Evolutionary conservation across 2,113 vertebrate genomes (phyloP).

Genomic region (Neolamprologus cancellatus): DNA sequence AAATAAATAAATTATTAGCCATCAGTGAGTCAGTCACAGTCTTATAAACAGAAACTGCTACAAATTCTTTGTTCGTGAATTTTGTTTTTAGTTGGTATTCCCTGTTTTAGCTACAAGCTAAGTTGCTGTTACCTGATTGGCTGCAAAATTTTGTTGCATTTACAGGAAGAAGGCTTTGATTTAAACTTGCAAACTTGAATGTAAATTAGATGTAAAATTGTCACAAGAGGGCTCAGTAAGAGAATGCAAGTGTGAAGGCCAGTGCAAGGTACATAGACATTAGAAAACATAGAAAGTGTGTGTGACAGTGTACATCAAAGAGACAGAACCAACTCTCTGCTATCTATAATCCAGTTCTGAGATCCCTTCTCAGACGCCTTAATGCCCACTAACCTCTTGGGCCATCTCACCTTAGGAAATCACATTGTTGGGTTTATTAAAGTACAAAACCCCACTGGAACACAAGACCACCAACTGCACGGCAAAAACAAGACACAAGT

Average conservation of each 20-base stretch:
- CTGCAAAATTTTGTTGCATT: background rate
- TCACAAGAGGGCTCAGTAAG: background rate
- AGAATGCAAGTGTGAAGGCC: background rate
- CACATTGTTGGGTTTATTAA: background rate
- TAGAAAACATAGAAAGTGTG: background rate
- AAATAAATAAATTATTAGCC: background rate
- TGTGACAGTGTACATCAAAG: background rate
- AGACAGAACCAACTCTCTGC: background rate
- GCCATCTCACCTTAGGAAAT: background rate
- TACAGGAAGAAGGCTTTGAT: background rate
- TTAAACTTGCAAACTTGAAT: background rate
- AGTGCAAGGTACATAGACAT: background rate
- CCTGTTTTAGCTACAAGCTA: background rate
- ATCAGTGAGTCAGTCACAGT: background rate
- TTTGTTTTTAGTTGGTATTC: background rate
- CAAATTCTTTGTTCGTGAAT: accelerated
- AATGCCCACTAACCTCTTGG: background rate
- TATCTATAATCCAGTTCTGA: background rate
- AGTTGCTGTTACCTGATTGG: background rate
- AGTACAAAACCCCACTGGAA: background rate
- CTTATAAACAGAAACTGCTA: background rate
- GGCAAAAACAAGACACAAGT: background rate
- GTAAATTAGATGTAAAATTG: background rate
- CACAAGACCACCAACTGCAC: background rate
- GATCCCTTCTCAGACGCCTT: accelerated